Evolutionary conservation across 1,140 invertebrate species (phyloP).

Genomic region (Macrobrachium rosenbergii): DNA sequence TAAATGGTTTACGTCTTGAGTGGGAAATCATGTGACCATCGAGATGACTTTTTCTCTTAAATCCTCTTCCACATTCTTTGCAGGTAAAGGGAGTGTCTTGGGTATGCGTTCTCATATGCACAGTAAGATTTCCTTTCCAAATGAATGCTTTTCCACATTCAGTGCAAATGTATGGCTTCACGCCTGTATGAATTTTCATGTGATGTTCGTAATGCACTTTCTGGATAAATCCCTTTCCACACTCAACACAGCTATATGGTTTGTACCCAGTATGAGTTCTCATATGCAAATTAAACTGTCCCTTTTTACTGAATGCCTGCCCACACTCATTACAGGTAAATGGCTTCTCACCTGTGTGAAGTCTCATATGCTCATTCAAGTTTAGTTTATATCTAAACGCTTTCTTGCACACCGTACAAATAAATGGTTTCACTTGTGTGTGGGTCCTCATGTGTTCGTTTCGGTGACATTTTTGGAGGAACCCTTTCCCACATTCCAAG

Average conservation of each 20-base stretch:
- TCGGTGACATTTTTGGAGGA: background rate
- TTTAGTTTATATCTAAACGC: too few species aligned
- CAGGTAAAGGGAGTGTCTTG: background rate
- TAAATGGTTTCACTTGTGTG: background rate
- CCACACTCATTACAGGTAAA: constrained; percentile 10
- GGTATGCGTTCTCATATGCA: background rate
- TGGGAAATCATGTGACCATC: background rate
- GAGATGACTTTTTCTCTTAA: background rate
- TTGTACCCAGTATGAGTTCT: background rate
- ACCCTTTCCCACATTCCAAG: background rate
- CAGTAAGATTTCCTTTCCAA: background rate
- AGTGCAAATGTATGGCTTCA: background rate
- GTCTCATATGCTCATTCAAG: too few species aligned
- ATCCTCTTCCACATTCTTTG: background rate
- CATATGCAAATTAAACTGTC: background rate
- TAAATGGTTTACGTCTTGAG: background rate
- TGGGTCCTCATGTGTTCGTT: background rate
- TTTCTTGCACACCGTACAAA: background rate
- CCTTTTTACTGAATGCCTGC: background rate
- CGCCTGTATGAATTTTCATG: background rate
- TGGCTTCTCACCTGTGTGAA: too few species aligned
- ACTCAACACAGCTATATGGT: background rate
- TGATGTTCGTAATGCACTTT: background rate
- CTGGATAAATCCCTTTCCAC: background rate
- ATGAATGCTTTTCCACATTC: background rate